Evolutionary conservation across 2,797 vertebrate species (phyloP), one percentile per base, ranked within the genome.

Genomic region (Cryptoprocta ferox): DNA sequence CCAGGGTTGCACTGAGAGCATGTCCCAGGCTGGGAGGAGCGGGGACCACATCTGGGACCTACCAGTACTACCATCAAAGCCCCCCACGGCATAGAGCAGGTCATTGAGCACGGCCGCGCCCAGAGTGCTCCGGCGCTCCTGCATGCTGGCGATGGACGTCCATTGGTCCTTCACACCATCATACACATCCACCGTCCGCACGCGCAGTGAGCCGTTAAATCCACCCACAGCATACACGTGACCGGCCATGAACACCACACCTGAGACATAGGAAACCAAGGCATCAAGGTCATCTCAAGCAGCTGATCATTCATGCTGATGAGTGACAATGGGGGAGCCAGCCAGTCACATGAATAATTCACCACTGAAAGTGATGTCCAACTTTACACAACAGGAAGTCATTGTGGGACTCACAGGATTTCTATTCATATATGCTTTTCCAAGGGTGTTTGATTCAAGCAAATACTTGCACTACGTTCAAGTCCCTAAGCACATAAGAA

Each of bases 31-130:
- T 61, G 35, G 50, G 30, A 66, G 37, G 18, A 42, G 30, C 6
- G 1, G 39, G 81, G 35, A 42, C 53, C 0, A 21, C 0, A 24
- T 65, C 42, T 13, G 1, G 39, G 79, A 97, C 98, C 90, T 99
- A 99, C 99, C 99, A 39, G 99, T 99, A 94, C 99, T 99, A 97
- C 99, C 99, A 9, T 99, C 99, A 42, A 99, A 99, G 85, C 99
- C 99, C 0, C 99, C 99, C 63, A 99, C 99, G 0, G 99, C 99
- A 0, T 99, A 99, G 24, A 99, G 99, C 35, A 99, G 97, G 37
- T 99, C 99, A 0, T 99, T 99, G 95, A 99, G 98, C 98, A 99
- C 99, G 0, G 99, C 99, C 0, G 99, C 99, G 0, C 99, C 99
- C 97, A 99, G 98, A 0, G 99, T 99, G 97, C 99, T 99, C 87